A percentile compares a stretch with the other conserved stretches of the same genome.
Evolutionary conservation across 1,140 invertebrate genomes (phyloP).

Genomic region (Brachionus manjavacas): DNA sequence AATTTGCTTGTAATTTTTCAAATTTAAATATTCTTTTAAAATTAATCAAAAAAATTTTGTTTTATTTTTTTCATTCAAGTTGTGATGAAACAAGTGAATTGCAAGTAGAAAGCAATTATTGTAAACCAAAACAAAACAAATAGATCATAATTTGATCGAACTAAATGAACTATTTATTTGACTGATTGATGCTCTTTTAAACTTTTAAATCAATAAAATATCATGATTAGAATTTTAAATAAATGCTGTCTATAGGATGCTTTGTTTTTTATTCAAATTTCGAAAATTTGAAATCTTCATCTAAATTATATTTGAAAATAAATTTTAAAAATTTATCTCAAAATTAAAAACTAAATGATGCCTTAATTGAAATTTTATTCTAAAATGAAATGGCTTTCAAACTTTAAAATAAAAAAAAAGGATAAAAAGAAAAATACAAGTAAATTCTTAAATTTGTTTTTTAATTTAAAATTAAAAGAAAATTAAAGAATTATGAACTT

Average conservation of each 20-base stretch:
- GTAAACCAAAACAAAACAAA: neutral
- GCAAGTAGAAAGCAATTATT: neutral
- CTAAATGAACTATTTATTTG: neutral
- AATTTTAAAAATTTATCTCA: no score
- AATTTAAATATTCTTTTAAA: neutral
- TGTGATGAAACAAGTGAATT: conserved; percentile 1
- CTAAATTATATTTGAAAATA: no score
- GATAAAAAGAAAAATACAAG: no score
- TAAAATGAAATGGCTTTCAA: no score
- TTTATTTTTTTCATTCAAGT: neutral
- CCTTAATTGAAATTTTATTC: no score
- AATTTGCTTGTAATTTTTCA: neutral
- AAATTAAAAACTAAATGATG: no score
- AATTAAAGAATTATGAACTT: no score
- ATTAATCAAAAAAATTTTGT: neutral
- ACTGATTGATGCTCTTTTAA: neutral
- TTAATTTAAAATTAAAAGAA: no score
- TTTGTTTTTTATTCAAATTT: neutral
- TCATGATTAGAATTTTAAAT: neutral
- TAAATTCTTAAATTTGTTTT: no score
- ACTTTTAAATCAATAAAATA: neutral
- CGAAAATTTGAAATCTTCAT: no score
- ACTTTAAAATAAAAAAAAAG: no score
- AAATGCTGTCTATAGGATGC: neutral
- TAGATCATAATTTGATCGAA: neutral